Conservation (phyloP, 2,797 vertebrate species). For the Falco columbarius region DNA sequence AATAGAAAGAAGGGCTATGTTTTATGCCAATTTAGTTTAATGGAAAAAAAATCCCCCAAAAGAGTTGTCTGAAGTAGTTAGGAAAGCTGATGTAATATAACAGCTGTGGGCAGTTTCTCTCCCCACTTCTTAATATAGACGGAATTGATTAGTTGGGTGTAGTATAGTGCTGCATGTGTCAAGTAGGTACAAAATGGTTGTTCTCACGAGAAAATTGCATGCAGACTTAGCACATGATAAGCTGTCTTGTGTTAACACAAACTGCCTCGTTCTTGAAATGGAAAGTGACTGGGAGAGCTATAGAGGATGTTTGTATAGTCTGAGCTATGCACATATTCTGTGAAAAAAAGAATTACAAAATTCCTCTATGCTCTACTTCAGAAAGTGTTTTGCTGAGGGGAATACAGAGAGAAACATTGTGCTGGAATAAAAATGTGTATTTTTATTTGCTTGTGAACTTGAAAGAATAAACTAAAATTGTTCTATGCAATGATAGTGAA, state of each 20-base stretch:
- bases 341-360: conserved; percentile 34
- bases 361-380: conserved; percentile 7
- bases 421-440: not conserved
- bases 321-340: conserved; percentile 52
- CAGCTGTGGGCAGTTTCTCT: conserved; percentile 60
- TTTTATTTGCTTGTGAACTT: conserved; percentile 23
- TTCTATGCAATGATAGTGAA: not conserved
- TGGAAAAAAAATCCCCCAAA: not conserved
- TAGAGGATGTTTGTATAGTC: conserved; percentile 63
- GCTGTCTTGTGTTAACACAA: conserved; percentile 70
- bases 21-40: conserved; percentile 39
- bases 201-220: conserved; percentile 70
- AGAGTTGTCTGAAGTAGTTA: conserved; percentile 59
- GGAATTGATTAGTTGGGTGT: conserved; percentile 59
- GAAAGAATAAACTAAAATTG: not conserved
- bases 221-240: conserved; percentile 68
- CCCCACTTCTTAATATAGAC: conserved; percentile 57
- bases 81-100: conserved; percentile 58
- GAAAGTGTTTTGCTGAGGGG: not conserved
- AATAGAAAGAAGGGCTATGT: not conserved
- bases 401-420: not conserved
- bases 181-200: conserved; percentile 69
- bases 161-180: conserved; percentile 48
- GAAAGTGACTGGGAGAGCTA: conserved; percentile 64
- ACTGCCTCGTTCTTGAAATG: conserved; percentile 68